These are phyloP conservation scores for Trichechus manatus DNA, from an alignment of 2,113 vertebrate genomes.

Conservation along the genomic window DNA sequence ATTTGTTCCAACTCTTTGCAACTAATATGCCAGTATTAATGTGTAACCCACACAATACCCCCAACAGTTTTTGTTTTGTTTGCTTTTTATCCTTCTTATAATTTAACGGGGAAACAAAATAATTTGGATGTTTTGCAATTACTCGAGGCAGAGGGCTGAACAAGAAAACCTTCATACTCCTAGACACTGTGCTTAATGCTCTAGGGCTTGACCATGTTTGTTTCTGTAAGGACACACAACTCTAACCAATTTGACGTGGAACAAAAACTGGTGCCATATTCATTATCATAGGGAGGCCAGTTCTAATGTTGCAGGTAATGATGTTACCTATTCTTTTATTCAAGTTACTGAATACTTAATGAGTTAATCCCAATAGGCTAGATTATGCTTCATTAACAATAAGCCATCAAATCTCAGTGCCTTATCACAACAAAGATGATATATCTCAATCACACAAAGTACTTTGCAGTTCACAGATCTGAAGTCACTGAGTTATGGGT, in stretches of 20 bases:
- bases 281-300: background rate
- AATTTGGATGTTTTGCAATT: background rate
- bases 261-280: background rate
- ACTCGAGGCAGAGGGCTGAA: background rate
- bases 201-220: background rate
- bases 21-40: background rate
- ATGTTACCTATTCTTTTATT: background rate
- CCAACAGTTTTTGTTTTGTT: slow-evolving; percentile 14
- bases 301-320: background rate
- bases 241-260: background rate
- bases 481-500: background rate
- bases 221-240: background rate
- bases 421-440: background rate
- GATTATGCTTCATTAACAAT: background rate
- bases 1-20: background rate
- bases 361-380: background rate
- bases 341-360: background rate
- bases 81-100: background rate
- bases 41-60: background rate
- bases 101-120: slow-evolving; percentile 4
- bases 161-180: background rate
- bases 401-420: background rate
- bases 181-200: background rate
- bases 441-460: background rate
- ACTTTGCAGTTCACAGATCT: background rate